phyloP scores from a whole-genome alignment of 2,888 invertebrate genomes.

The Argyra leucocephala region DNA sequence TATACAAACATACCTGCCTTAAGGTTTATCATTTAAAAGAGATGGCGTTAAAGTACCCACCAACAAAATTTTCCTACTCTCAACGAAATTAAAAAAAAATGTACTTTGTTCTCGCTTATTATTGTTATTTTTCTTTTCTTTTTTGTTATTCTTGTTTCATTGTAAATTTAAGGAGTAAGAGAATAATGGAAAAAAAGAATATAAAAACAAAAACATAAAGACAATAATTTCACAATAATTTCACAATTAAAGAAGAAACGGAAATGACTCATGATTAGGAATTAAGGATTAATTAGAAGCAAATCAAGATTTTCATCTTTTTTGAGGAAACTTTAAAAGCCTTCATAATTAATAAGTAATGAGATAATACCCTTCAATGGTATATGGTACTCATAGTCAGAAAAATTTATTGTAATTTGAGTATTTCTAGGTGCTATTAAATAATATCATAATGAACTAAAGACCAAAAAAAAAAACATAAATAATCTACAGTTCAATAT shows the following conservation, averaged over 20 bases:
- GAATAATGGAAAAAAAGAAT: not conserved
- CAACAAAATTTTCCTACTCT: not conserved
- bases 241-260: not conserved
- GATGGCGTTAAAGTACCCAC: not conserved
- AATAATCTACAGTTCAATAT: too few species aligned
- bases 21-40: not conserved
- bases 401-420: too few species aligned
- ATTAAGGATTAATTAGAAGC: slow-evolving; percentile 3
- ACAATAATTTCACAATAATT: not conserved
- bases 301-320: slow-evolving; percentile 4
- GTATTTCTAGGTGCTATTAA: too few species aligned
- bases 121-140: too few species aligned
- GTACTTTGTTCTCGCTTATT: too few species aligned
- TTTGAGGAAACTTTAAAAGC: not conserved
- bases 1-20: not conserved
- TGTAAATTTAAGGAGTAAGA: too few species aligned
- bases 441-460: too few species aligned
- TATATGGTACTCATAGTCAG: too few species aligned
- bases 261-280: not conserved
- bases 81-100: too few species aligned
- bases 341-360: not conserved
- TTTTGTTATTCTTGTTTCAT: too few species aligned
- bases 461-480: too few species aligned
- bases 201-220: not conserved
- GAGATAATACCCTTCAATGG: too few species aligned